phyloP scores from a whole-genome alignment of 2,797 vertebrate species.

The Strix occidentalis region DNA sequence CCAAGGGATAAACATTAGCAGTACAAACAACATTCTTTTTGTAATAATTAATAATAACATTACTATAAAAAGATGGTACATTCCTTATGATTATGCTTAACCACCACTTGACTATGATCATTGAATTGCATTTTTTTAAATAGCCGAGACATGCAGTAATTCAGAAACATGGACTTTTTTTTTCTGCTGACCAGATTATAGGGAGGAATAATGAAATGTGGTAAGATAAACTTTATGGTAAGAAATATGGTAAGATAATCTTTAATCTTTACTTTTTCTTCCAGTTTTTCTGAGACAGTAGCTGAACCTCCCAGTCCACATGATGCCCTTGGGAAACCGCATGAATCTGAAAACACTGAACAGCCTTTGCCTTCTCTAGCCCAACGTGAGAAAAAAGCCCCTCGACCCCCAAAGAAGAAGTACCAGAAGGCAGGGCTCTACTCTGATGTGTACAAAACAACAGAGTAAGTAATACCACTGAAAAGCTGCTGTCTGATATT shows the following conservation, averaged over 20 bases:
- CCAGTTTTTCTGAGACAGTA: conserved; percentile 73
- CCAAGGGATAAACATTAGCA: background rate
- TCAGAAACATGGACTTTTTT: background rate
- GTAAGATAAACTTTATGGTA: background rate
- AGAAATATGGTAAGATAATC: background rate
- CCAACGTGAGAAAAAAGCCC: conserved; percentile 84
- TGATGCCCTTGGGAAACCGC: conserved; percentile 74
- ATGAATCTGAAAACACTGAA: conserved; percentile 71
- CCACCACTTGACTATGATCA: accelerated
- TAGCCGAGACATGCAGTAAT: background rate
- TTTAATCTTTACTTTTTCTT: conserved; percentile 44
- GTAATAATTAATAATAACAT: background rate
- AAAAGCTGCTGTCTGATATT: background rate
- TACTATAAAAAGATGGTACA: background rate
- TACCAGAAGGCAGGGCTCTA: conserved; percentile 96
- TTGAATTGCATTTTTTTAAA: background rate
- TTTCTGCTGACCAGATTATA: background rate
- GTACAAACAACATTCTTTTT: background rate
- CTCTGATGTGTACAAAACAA: conserved; percentile 96
- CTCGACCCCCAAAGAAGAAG: conserved; percentile 88
- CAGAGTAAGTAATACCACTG: conserved; percentile 84
- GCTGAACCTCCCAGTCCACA: conserved; percentile 73
- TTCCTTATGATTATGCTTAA: background rate
- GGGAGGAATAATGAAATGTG: background rate
- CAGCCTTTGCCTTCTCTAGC: conserved; percentile 69